Conservation (phyloP, 2,888 invertebrate species). For the Acrobeloides nanus region DNA sequence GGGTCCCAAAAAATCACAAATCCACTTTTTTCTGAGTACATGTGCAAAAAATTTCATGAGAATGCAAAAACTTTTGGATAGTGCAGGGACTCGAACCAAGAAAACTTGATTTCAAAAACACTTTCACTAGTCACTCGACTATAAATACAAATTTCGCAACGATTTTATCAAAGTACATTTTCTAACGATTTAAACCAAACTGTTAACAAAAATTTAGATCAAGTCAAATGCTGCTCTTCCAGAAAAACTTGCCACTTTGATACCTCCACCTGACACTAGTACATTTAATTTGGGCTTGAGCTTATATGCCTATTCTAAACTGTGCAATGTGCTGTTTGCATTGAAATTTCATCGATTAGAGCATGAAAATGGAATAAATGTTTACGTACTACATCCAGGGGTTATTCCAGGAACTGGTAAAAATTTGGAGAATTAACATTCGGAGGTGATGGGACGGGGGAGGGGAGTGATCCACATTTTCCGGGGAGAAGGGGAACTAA, state of each 20-base stretch:
- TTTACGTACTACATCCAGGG: constrained; percentile 7
- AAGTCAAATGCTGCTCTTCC: background rate
- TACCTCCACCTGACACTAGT: background rate
- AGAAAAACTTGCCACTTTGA: background rate
- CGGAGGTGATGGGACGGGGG: too few species aligned
- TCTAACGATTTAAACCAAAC: too few species aligned
- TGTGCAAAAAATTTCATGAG: too few species aligned
- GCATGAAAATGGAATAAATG: background rate
- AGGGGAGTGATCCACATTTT: too few species aligned
- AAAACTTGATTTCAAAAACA: background rate
- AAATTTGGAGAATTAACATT: background rate
- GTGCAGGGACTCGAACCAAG: too few species aligned
- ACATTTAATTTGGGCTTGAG: background rate
- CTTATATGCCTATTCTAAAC: constrained; percentile 3
- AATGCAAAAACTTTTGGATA: too few species aligned
- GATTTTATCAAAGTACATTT: too few species aligned
- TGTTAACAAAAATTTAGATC: background rate
- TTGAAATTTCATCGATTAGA: background rate
- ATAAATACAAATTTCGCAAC: background rate
- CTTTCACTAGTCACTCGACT: background rate
- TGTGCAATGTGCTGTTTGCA: constrained; percentile 4
- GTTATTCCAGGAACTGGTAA: constrained; percentile 1
- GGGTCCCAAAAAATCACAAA: too few species aligned
- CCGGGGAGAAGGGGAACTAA: too few species aligned
- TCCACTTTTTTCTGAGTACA: too few species aligned